A percentile compares a stretch with the other conserved stretches of the same genome.
Evolutionary conservation across 1,140 invertebrate genomes (phyloP).

Genomic region (Zophobas atratus): DNA sequence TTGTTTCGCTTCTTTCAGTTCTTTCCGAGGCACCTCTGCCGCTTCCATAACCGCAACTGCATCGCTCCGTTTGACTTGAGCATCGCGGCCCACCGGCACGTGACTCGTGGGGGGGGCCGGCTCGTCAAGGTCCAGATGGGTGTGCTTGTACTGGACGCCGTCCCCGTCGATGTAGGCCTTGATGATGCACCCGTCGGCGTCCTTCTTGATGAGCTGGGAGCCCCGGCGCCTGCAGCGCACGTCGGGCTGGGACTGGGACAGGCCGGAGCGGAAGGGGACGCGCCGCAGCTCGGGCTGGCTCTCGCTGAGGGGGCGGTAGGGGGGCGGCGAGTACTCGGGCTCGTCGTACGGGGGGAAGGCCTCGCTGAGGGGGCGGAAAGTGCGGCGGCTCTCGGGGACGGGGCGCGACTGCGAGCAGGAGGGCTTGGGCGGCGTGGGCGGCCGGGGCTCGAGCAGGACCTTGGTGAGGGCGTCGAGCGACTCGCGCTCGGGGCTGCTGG

Average conservation of each 20-base stretch:
- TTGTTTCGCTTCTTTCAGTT: neutral
- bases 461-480: constrained; percentile 16
- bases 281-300: constrained; percentile 57
- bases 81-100: neutral
- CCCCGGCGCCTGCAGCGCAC: constrained; percentile 56
- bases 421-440: constrained; percentile 12
- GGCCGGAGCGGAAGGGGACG: constrained; percentile 54
- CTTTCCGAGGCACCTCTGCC: constrained; percentile 15
- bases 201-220: constrained; percentile 61
- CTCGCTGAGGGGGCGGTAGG: constrained; percentile 28
- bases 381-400: constrained; percentile 43
- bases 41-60: constrained; percentile 30
- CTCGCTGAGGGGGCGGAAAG: constrained; percentile 2
- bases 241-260: constrained; percentile 59
- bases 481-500: constrained; percentile 54
- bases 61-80: constrained; percentile 17
- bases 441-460: constrained; percentile 7
- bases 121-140: constrained; percentile 59
- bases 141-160: constrained; percentile 63
- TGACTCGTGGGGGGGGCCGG: constrained; percentile 26
- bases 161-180: constrained; percentile 62
- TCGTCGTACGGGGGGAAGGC: neutral
- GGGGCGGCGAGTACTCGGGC: constrained; percentile 16
- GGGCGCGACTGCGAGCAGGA: no score
- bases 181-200: constrained; percentile 63